A percentile compares a stretch with the other conserved stretches of the same genome.
These are phyloP conservation scores for Columba janthina DNA, from an alignment of 2,113 vertebrate genomes.

Conservation along the genomic window DNA sequence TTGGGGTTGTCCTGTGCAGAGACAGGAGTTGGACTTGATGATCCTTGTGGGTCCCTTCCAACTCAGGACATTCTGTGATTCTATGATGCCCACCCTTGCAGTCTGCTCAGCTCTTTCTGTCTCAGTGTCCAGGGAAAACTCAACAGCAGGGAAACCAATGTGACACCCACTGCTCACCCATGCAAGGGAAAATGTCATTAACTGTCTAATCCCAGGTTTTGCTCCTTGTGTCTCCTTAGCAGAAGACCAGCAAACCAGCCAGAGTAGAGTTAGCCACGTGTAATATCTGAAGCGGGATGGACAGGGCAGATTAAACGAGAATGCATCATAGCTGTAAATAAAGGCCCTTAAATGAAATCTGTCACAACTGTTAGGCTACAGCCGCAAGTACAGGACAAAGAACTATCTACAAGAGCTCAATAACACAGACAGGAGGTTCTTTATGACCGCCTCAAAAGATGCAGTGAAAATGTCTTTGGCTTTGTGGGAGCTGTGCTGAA, in stretches of 20 bases:
- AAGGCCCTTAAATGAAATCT: constrained; percentile 15
- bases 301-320: neutral
- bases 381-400: neutral
- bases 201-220: neutral
- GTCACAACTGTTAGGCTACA: constrained; percentile 1
- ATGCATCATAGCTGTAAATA: neutral
- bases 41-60: too few relatives aligned
- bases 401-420: neutral
- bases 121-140: too few relatives aligned
- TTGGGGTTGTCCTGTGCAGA: too few relatives aligned
- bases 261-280: neutral
- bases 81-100: neutral
- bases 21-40: too few relatives aligned
- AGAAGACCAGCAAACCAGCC: neutral
- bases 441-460: neutral
- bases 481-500: neutral
- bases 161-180: neutral
- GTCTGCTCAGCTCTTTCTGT: neutral
- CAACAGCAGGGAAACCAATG: neutral
- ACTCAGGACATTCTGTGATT: too few relatives aligned
- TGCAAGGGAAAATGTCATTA: neutral
- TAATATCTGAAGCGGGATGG: rapidly evolving
- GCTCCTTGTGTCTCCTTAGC: neutral
- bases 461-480: neutral
- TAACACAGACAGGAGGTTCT: neutral